Percentiles rank a stretch among this genome's conserved stretches.
Evolutionary conservation across 2,888 invertebrate genomes (phyloP).

Genomic region (Dorcus hopei): DNA sequence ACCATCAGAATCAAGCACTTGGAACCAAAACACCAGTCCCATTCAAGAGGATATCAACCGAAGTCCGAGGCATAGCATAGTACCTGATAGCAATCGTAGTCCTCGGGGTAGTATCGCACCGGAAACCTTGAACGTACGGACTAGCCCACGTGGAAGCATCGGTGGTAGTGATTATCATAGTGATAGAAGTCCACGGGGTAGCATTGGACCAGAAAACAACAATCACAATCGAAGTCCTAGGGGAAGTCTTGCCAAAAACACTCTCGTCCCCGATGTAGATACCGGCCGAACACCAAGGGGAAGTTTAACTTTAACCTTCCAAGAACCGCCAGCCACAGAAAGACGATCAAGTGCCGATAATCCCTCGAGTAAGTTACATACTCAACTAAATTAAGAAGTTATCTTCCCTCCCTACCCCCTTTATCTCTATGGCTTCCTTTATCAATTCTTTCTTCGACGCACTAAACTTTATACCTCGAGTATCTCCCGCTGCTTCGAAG

Average conservation of each 20-base stretch:
- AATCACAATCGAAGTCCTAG: constrained; percentile 58
- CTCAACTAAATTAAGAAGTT: neutral
- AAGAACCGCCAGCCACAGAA: constrained; percentile 58
- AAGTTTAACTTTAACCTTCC: constrained; percentile 60
- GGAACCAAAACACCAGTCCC: constrained; percentile 53
- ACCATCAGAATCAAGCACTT: constrained; percentile 56
- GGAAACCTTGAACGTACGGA: constrained; percentile 54
- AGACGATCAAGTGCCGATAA: constrained; percentile 61
- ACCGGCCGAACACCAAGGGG: constrained; percentile 56
- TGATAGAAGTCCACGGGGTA: constrained; percentile 44
- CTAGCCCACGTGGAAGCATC: constrained; percentile 60
- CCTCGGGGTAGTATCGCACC: constrained; percentile 54
- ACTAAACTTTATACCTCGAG: no score
- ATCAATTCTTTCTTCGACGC: no score
- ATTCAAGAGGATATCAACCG: constrained; percentile 48
- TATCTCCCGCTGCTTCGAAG: no score
- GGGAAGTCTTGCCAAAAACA: constrained; percentile 59
- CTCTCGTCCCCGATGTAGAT: constrained; percentile 49
- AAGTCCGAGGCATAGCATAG: constrained; percentile 60
- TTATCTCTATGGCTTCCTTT: no score
- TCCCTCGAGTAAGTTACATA: constrained; percentile 48
- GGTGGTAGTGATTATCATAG: constrained; percentile 36
- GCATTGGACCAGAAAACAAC: constrained; percentile 55
- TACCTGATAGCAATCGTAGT: constrained; percentile 54
- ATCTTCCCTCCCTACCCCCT: no score